Evolutionary conservation across 2,797 vertebrate genomes (phyloP), one percentile per base, ranked within the genome.

Genomic region (Aplochiton taeniatus): DNA sequence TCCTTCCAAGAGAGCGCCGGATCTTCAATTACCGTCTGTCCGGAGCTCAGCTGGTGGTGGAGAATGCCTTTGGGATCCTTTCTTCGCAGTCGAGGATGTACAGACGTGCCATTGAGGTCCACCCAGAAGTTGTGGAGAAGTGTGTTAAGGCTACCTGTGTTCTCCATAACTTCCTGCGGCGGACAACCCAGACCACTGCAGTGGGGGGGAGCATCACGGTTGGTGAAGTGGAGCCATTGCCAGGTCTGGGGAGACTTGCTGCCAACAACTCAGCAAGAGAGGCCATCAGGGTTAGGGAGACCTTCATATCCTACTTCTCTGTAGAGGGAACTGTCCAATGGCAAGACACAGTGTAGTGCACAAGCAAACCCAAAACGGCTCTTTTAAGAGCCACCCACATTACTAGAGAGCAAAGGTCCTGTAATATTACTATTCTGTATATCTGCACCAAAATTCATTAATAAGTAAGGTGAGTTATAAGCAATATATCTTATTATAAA

Each of bases 41-140:
- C n/a, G n/a, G n/a, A n/a, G n/a, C n/a, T n/a, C n/a, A n/a, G 19
- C 12, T 69, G 51, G 58, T 65, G n/a, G 66, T 69, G 4, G 66
- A 73, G 7, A 19, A 61, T 9, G 19, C 49, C 17, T 68, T 55
- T 18, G 44, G 65, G 4, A 64, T 56, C 57, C 66, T 60, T 16
- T 43, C 65, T 1, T 16, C 45, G 4, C 57, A 72, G 58, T 65
- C 61, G 53, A 50, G 20, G 48, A 58, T 72, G 62, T 74, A 65
- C 46, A 44, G 17, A 8, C 56, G 3, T 47, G 41, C 0, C 0
- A 11, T 65, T 11, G 51, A 56, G 9, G 48, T 65, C 51, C 9
- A 45, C 1, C 68, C 52, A 19, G 61, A 13, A 4, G 19, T 47
- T 31, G 14, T 46, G 11, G 61, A 65, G 64, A 52, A 31, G 18